These are phyloP conservation scores for Ciconia boyciana DNA, from an alignment of 2,113 vertebrate species.

Conservation along the genomic window DNA sequence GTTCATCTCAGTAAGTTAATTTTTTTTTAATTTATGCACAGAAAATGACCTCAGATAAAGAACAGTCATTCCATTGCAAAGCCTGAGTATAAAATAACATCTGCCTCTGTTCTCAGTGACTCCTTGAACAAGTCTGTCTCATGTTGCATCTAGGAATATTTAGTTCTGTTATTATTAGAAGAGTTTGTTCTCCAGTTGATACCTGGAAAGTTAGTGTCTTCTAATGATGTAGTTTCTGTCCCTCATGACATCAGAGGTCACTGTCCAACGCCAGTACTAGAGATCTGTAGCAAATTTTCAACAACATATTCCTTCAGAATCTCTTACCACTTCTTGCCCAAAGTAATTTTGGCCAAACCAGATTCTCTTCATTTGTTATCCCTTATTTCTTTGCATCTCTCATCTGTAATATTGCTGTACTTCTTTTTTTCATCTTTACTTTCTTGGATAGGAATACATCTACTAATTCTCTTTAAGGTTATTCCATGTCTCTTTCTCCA, in stretches of 20 bases:
- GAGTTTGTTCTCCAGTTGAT: neutral
- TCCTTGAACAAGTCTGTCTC: neutral
- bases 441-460: neutral
- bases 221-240: neutral
- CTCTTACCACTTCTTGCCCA: neutral
- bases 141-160: neutral
- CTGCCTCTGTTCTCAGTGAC: neutral
- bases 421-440: fast-evolving
- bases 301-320: neutral
- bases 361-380: neutral
- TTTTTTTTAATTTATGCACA: neutral
- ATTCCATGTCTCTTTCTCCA: neutral
- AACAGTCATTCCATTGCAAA: neutral
- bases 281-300: neutral
- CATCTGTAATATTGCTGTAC: neutral
- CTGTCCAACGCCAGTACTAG: neutral
- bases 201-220: neutral
- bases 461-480: neutral
- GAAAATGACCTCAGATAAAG: neutral
- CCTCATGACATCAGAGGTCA: neutral
- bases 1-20: neutral
- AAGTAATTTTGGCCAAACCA: neutral
- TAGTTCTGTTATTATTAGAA: slow-evolving; percentile 15
- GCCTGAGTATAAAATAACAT: neutral
- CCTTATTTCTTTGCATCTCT: neutral